Conservation (phyloP, 1,140 invertebrate genomes). For the Neodiprion pinetum region DNA sequence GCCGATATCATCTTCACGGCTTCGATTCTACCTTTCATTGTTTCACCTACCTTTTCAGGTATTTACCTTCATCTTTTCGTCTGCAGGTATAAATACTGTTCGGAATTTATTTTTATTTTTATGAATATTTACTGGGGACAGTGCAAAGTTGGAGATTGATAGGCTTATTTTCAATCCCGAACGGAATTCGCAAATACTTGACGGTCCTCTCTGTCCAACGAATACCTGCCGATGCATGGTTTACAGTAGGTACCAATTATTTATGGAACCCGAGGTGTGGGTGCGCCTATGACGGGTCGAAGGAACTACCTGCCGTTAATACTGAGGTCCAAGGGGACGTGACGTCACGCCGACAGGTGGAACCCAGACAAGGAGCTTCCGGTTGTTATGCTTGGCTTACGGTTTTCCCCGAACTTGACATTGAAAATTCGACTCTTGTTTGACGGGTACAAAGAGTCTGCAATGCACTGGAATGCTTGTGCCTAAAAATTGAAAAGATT, state of each 20-base stretch:
- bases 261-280: not conserved
- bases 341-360: conserved; percentile 36
- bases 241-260: not conserved
- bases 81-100: not conserved
- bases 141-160: not conserved
- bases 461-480: not conserved
- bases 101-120: not conserved
- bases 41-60: not conserved
- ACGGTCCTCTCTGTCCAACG: not conserved
- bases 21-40: not conserved
- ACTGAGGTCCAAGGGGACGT: conserved; percentile 32
- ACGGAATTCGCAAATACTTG: not conserved
- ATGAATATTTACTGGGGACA: not conserved
- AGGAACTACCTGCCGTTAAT: not conserved
- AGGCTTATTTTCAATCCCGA: not conserved
- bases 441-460: not conserved
- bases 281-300: not conserved
- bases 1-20: not conserved
- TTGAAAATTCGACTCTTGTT: not conserved
- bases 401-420: not conserved
- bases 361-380: conserved; percentile 35
- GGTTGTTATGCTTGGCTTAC: conserved; percentile 29
- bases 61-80: not conserved
- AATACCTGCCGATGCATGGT: not conserved
- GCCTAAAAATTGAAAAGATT: not conserved